Base-by-base conservation (phyloP, 2,888 invertebrate species). In the Agrochola circellaris region DNA sequence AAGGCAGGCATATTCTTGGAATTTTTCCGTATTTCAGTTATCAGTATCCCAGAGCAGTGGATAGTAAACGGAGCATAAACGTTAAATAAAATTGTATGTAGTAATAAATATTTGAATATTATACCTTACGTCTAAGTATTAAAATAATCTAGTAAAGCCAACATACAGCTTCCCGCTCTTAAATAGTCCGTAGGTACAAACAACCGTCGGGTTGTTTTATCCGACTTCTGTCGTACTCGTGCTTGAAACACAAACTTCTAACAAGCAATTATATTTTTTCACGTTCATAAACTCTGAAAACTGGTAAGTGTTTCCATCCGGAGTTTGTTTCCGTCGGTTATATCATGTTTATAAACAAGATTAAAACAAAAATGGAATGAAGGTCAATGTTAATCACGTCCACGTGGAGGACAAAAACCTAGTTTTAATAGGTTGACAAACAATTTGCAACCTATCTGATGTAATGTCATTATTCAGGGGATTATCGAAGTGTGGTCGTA, bases 191-290 rank as follows among this genome's bases (percentile, higher is more conserved):
- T 45, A 20, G 48, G 17, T 7, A 51, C 51, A 51, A 51, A 51
- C 51, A 51, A 51, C 3, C 23, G 51, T 8, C 20, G 9, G 9
- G 51, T 51, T 51, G 51, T 51, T 20, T 20, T 8, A 20, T 51
- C 20, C n/a, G 3, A 8, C 45, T 23, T 11, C 62, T 23, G 71
- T 15, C 30, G 30, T n/a, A 45, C 54, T 20, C 48, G 42, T 34
- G 45, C 64, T 60, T 45, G 23, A 23, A 61, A 62, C 42, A 56
- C 6, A n/a, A 81, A 76, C 54, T 72, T 54, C 30, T 72, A 72
- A 81, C 77, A 45, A 61, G 72, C 72, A 81, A 81, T 77, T 81
- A 77, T 68, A 81, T 72, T 76, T 72, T 69, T 61, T 73, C 61
- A 60, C 65, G 48, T 72, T 69, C n/a, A 56, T 58, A 56, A 73